These are phyloP conservation scores for Poecilia picta DNA, from an alignment of 2,797 vertebrate species.

Conservation along the genomic window DNA sequence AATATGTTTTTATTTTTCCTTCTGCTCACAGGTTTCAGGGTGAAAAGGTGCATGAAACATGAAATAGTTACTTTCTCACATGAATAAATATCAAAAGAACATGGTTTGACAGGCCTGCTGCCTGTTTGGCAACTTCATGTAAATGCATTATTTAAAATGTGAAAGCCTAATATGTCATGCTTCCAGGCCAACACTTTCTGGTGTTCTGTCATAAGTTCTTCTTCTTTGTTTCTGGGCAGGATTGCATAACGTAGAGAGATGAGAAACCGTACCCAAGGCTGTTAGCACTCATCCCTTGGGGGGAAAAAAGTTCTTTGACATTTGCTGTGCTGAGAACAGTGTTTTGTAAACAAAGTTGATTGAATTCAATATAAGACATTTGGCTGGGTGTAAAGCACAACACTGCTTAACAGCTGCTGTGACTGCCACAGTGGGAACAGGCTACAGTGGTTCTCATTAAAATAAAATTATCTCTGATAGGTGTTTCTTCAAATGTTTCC, in stretches of 20 bases:
- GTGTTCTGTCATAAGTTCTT: constrained; percentile 17
- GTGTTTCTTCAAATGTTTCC: not conserved
- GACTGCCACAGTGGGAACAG: not conserved
- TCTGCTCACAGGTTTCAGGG: not conserved
- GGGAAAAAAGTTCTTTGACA: not conserved
- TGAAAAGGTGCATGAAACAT: constrained; percentile 5
- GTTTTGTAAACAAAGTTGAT: constrained; percentile 26
- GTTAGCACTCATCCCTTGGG: not conserved
- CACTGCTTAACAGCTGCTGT: not conserved
- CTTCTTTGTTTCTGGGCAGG: constrained; percentile 26
- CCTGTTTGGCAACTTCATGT: constrained; percentile 29
- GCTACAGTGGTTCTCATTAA: constrained; percentile 15
- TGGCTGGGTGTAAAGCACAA: not conserved
- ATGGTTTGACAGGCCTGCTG: constrained; percentile 18
- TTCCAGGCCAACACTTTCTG: constrained; percentile 20
- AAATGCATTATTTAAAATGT: constrained; percentile 22
- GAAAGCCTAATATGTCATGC: not conserved
- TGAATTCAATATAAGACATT: not conserved
- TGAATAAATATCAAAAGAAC: constrained; percentile 27
- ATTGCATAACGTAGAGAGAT: not conserved
- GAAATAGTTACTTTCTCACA: constrained; percentile 12
- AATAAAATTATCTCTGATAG: not conserved
- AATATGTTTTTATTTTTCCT: constrained; percentile 1
- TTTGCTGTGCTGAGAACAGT: constrained; percentile 9
- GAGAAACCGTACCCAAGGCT: not conserved